Evolutionary conservation across 1,140 invertebrate genomes (phyloP).

Genomic region (Helicoverpa armigera): DNA sequence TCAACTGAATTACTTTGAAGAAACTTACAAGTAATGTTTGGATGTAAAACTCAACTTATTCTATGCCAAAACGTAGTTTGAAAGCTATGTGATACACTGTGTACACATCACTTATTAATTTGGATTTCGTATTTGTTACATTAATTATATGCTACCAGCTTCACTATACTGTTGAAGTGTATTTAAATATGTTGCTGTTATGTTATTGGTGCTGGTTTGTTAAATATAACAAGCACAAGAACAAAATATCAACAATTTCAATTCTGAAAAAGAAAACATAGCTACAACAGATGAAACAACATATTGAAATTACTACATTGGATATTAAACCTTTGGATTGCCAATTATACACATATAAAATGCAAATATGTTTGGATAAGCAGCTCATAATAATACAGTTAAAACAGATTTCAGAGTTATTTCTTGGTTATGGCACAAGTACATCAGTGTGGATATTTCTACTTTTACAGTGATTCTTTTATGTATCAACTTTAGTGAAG

Average conservation of each 20-base stretch:
- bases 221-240: constrained; percentile 1
- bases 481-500: constrained; percentile 52
- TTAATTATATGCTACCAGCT: constrained; percentile 38
- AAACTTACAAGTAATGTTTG: constrained; percentile 39
- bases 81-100: constrained; percentile 31
- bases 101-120: constrained; percentile 36
- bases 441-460: constrained; percentile 10
- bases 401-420: constrained; percentile 27
- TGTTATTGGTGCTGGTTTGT: not conserved
- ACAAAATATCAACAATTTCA: constrained; percentile 9
- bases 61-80: constrained; percentile 20
- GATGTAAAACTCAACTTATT: constrained; percentile 38
- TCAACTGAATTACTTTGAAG: constrained; percentile 28
- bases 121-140: constrained; percentile 1
- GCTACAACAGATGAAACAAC: not conserved
- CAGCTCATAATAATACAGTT: constrained; percentile 16
- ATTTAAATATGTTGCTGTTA: constrained; percentile 22
- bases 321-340: constrained; percentile 6
- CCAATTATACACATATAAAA: constrained; percentile 17
- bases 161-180: constrained; percentile 36
- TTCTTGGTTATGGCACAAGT: constrained; percentile 57
- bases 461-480: constrained; percentile 29
- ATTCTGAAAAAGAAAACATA: constrained; percentile 1
- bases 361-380: constrained; percentile 17
- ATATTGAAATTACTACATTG: constrained; percentile 5